Base-by-base conservation (phyloP, 2,888 invertebrate genomes). In the Tuberolachnus salignus region DNA sequence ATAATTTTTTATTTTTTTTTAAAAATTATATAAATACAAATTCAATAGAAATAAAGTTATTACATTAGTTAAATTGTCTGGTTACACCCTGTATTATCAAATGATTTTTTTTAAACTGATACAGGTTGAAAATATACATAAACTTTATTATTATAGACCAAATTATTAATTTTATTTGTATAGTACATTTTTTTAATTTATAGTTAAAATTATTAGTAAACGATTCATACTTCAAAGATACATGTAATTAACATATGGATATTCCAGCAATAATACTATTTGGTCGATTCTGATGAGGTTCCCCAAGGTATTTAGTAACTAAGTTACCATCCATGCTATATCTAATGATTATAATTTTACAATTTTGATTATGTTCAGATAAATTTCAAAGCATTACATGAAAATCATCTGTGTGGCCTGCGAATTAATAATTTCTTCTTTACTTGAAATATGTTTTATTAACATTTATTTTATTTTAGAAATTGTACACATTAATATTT, bases 311-410 rank as follows among this genome's bases (percentile, higher is more conserved):
- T 86, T 95, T 95, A n/a, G 95, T 92, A 61, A 97, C 90, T 82
- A 97, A 88, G 87, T 97, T 97, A 34, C 94, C 97, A 63, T 97
- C 97, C 85, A 97, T 90, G 86, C 95, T 95, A 86, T 96, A 97
- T 72, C 97, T 97, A 81, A 96, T 91, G 83, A 92, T 91, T 82
- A 97, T 89, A 81, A 96, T 88, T 85, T 91, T 91, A 57, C 93
- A 92, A 82, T 89, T 88, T 3, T 93, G 91, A 86, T 93, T 93
- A 83, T 91, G 89, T 82, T 90, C 90, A 82, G 89, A 84, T 81
- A 96, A 86, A 85, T 91, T 90, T 81, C 89, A 88, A 70, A 97
- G 86, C 94, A 97, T 96, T 82, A 90, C 90, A 83, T 91, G 90
- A 86, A 91, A 94, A 86, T 97, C 97, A 66, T 92, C 94, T 3